Base-by-base conservation (phyloP, 2,113 vertebrate genomes). In the Ramphastos sulfuratus region DNA sequence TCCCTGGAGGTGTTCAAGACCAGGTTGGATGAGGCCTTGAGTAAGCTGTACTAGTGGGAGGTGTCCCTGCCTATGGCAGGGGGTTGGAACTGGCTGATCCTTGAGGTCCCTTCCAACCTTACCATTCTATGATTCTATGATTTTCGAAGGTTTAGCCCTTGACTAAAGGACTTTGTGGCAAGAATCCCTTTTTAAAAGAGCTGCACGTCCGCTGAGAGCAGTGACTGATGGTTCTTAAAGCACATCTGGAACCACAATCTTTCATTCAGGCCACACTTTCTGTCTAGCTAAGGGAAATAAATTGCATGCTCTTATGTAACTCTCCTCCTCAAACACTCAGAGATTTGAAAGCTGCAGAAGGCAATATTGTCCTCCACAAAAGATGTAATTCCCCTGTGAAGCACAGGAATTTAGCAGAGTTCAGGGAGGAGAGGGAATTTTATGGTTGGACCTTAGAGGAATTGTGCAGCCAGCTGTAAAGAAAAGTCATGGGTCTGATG, bases 361-460 rank as follows among this genome's bases (percentile, higher is more conserved):
- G 84, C 87, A 93, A 71, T 67, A 52, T 55, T 94, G 87, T 93
- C 56, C 82, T 85, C 48, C 44, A 93, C 42, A 67, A 42, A 82
- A 64, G 31, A 50, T 4, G 5, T 42, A 44, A 66, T 93, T 94
- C 84, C 37, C 55, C 31, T 82, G 59, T 91, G 81, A 78, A 90
- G 89, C 27, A 46, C 30, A 63, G 18, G 64, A 87, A 91, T 87
- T 79, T 66, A 87, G 7, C 35, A 56, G 64, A 46, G 60, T 55
- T 92, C 28, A 71, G 67, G 31, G 20, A 80, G 63, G 65, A 67
- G 73, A 69, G n/a, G 50, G 42, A 58, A 48, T 84, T 92, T 91
- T 79, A 31, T 82, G 12, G 19, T 79, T 82, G 71, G 30, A 17
- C 46, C 55, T 56, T 37, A 56, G 64, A 89, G 67, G 42, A 96